Evolutionary conservation across 2,888 invertebrate species (phyloP), one percentile per base, ranked within the genome.

Genomic region (Drosophila infuscata): DNA sequence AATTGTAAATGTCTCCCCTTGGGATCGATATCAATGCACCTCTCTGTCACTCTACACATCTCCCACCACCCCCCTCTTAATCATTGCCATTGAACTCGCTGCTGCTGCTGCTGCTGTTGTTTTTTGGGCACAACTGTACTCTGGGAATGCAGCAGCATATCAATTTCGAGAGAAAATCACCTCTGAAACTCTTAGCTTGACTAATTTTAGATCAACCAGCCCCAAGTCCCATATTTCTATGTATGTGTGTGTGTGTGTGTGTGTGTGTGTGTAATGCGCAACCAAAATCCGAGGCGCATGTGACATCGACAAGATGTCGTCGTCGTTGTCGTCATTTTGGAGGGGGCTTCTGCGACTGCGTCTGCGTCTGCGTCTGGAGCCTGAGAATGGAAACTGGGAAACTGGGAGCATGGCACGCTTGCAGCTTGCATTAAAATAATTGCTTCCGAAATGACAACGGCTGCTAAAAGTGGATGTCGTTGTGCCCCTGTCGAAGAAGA

Each of bases 371-470:
- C 65, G 46, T 33, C 60, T 52, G 63, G 63, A 46, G 52, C 36
- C 64, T 62, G 49, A 15, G 53, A 41, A 32, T 56, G 12, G 67
- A 9, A 60, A 38, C 38, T 76, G 62, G 46, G 70, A 48, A 60
- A 38, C 38, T 76, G 62, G 46, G 70, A 48, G 57, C 57, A 66
- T 71, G 80, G 77, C 80, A 80, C 74, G 76, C 79, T 79, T 76
- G 80, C 79, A 75, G 83, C 76, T 76, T 81, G 85, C 85, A 83
- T 89, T 81, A 82, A 92, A 91, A 90, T 91, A 91, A 92, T 92
- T 91, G 91, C 91, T 91, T 90, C 91, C 91, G 91, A 92, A 81
- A 91, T 90, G 92, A 89, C 88, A 84, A 81, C 86, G 70, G 81
- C 85, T 72, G 76, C 79, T 76, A 81, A 83, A 83, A 86, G 80